phyloP scores from a whole-genome alignment of 1,140 invertebrate genomes.

The Phortica variegata region DNA sequence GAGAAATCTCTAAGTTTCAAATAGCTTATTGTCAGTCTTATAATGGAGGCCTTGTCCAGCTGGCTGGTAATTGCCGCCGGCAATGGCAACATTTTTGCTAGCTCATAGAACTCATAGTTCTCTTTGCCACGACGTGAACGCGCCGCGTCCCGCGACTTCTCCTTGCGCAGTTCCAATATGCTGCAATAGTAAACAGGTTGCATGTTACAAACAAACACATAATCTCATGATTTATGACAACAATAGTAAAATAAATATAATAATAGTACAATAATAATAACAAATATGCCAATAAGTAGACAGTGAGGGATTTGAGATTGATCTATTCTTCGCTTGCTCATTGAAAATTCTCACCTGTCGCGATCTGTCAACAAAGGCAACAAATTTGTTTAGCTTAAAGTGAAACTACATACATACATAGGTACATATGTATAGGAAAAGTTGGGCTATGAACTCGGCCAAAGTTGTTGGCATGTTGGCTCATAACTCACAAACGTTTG shows the following conservation, averaged over 20 bases:
- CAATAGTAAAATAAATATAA: constrained; percentile 24
- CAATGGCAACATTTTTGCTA: constrained; percentile 95
- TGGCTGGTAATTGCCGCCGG: constrained; percentile 96
- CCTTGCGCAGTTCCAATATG: constrained; percentile 93
- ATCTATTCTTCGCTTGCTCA: neutral
- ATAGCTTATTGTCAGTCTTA: constrained; percentile 96
- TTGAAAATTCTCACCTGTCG: constrained; percentile 6
- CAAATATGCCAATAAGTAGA: constrained; percentile 43
- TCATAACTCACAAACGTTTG: neutral
- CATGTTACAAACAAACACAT: too few relatives aligned
- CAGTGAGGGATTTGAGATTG: constrained; percentile 40
- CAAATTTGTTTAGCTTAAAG: too few relatives aligned
- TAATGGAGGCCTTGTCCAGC: constrained; percentile 98
- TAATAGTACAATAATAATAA: too few relatives aligned
- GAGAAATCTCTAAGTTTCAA: constrained; percentile 95
- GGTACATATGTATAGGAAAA: neutral
- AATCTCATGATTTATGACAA: constrained; percentile 8
- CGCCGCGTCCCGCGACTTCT: constrained; percentile 95
- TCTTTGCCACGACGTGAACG: constrained; percentile 92
- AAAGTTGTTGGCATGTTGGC: constrained; percentile 27
- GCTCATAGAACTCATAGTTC: constrained; percentile 97
- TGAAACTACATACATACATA: too few relatives aligned
- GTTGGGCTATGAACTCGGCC: constrained; percentile 37
- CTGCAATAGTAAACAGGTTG: constrained; percentile 68
- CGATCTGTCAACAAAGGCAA: neutral